Evolutionary conservation across 2,113 vertebrate species (phyloP), one percentile per base, ranked within the genome.

Genomic region (Carollia perspicillata): DNA sequence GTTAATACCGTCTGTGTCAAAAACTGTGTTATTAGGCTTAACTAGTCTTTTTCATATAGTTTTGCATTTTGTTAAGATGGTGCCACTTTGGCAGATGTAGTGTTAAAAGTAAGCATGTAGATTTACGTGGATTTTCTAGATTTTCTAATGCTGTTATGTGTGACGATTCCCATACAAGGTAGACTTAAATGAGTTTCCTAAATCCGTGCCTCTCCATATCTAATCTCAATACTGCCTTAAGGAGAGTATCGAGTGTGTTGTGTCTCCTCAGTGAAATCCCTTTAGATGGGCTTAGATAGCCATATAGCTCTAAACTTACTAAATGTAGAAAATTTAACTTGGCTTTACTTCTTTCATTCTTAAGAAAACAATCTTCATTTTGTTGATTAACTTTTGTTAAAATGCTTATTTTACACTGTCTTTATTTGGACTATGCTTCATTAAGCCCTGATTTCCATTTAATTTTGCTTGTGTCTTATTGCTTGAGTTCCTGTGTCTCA

Each of bases 381-480:
- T 89, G 49, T 96, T 91, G 85, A 92, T 97, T 95, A 96, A 93
- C 95, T 89, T 96, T 95, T 33, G 0, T 87, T 97, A 89, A 86
- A 96, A 89, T 96, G 95, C 5, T 95, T 92, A 53, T 96, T 92
- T 95, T 92, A 71, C 77, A 89, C 72, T 97, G 74, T 93, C 89
- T 96, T 97, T 94, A 93, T 94, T 96, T 95, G 83, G 33, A 60
- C 69, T 87, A 84, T 96, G 92, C 72, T 93, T 97, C 95, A 97
- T 96, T 97, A 97, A 94, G 12, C 74, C 63, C 95, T 89, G 75
- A 84, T 97, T 97, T 94, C 92, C 86, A 87, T 66, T 94, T 95
- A 92, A 79, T 84, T 93, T 94, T 95, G 83, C 51, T 94, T 89
- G 23, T 91, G 44, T 94, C 71, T 95, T 95, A 60, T n/a, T 97